Evolutionary conservation across 2,797 vertebrate genomes (phyloP).

Genomic region (Heteromormyrus szaboi): DNA sequence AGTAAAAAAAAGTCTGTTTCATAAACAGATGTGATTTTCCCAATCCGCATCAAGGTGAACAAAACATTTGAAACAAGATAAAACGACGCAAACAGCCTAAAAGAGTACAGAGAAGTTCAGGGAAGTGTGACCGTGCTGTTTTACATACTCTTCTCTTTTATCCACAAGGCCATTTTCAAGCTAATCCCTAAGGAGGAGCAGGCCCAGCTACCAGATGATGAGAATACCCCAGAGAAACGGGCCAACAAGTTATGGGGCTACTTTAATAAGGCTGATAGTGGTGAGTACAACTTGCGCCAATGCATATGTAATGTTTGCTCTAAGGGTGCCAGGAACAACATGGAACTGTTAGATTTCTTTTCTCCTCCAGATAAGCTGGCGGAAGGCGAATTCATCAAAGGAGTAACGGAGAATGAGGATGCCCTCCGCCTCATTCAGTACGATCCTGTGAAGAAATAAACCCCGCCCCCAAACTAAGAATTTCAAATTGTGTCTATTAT

Average conservation of each 20-base stretch:
- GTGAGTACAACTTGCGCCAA: conserved; percentile 47
- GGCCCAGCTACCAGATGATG: conserved; percentile 67
- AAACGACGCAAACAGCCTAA: not conserved
- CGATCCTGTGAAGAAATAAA: conserved; percentile 35
- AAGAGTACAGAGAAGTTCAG: not conserved
- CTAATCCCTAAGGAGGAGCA: conserved; percentile 79
- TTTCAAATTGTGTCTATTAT: conserved; percentile 1
- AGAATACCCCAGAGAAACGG: conserved; percentile 85
- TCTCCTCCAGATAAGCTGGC: conserved; percentile 58
- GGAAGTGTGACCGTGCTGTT: no score
- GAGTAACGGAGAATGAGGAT: conserved; percentile 64
- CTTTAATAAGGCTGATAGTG: conserved; percentile 79
- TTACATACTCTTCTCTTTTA: not conserved
- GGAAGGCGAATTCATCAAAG: conserved; percentile 70
- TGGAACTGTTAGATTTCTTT: conserved; percentile 3
- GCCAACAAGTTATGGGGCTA: conserved; percentile 80
- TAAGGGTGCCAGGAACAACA: not conserved
- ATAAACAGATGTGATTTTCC: not conserved
- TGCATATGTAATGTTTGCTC: not conserved
- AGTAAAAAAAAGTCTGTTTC: not conserved
- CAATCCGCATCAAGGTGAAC: not conserved
- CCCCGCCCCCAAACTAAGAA: not conserved
- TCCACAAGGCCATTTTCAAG: conserved; percentile 80
- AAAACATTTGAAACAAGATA: not conserved
- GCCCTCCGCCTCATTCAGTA: conserved; percentile 72